phyloP scores from a whole-genome alignment of 2,113 vertebrate genomes.

The Thunnus maccoyii region DNA sequence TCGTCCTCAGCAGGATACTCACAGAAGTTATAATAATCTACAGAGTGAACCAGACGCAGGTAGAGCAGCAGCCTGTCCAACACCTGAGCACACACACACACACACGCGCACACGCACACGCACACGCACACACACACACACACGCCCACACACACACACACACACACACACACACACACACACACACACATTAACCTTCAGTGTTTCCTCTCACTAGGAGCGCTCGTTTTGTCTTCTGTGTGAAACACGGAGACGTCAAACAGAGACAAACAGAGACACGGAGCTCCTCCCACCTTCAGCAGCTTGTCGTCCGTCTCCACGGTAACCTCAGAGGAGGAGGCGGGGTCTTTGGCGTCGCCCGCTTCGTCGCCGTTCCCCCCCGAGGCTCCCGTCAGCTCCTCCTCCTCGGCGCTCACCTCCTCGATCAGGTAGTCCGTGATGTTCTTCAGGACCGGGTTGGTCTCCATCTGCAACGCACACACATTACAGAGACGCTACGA shows the following conservation, averaged over 20 bases:
- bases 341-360: conserved; percentile 87
- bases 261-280: rapidly evolving
- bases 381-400: conserved; percentile 89
- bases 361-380: conserved; percentile 73
- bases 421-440: conserved; percentile 94
- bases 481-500: no score
- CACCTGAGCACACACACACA: conserved; percentile 80
- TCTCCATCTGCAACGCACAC: conserved; percentile 70
- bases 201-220: no score
- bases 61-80: conserved; percentile 92
- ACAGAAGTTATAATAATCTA: conserved; percentile 94
- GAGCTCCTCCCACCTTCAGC: conserved; percentile 85
- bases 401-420: conserved; percentile 93
- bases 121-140: neutral
- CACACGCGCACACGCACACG: neutral
- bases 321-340: conserved; percentile 88
- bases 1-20: conserved; percentile 93
- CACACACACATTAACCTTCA: neutral
- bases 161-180: neutral
- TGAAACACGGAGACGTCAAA: no score
- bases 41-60: conserved; percentile 92
- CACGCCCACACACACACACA: neutral
- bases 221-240: no score
- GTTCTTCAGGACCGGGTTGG: conserved; percentile 91
- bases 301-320: conserved; percentile 92